Conservation (phyloP, 2,888 invertebrate species). For the Saturnia japonica region DNA sequence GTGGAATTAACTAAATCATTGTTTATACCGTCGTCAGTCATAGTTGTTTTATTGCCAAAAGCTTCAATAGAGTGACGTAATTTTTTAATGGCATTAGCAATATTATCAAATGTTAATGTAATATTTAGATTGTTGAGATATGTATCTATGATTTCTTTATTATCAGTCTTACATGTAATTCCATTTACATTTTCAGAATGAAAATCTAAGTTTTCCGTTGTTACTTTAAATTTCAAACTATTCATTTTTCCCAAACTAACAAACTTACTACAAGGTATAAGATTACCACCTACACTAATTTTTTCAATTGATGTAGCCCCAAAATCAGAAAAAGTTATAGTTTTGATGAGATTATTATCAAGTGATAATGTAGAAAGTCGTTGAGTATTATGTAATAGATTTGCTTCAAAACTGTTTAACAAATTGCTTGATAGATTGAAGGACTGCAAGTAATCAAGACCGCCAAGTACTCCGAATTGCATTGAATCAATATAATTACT, state of each 20-base stretch:
- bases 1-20: conserved; percentile 1
- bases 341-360: conserved; percentile 25
- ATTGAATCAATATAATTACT: conserved; percentile 22
- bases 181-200: conserved; percentile 40
- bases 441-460: conserved; percentile 22
- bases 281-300: conserved; percentile 26
- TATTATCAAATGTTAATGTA: conserved; percentile 8
- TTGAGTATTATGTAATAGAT: conserved; percentile 23
- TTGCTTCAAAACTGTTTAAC: conserved; percentile 23
- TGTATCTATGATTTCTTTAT: neutral
- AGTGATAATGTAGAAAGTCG: conserved; percentile 20
- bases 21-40: neutral
- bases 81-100: conserved; percentile 15
- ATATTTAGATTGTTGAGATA: conserved; percentile 10
- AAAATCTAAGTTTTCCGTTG: conserved; percentile 32
- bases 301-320: conserved; percentile 7
- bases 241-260: conserved; percentile 16
- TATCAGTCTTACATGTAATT: conserved; percentile 39
- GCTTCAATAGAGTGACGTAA: conserved; percentile 15
- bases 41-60: conserved; percentile 6
- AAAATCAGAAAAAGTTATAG: conserved; percentile 20
- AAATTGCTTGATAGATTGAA: conserved; percentile 26
- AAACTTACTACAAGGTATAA: conserved; percentile 23
- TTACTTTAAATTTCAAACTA: conserved; percentile 24
- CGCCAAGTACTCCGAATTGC: conserved; percentile 28